Conservation (phyloP, 2,113 vertebrate genomes). For the Larimichthys polyactis region DNA sequence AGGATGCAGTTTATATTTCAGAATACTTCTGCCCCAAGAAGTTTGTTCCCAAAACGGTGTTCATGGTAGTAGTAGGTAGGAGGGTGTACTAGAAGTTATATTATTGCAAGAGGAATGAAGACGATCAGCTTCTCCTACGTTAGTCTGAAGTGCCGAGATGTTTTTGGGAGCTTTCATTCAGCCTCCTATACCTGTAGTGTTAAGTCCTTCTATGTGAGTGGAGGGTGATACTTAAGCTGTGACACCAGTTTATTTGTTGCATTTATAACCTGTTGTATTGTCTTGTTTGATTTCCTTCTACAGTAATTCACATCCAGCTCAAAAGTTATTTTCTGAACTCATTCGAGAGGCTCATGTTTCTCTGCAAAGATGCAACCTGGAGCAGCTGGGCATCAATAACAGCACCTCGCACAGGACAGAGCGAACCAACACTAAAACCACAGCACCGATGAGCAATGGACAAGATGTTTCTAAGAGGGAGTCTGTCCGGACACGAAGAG, state of each 20-base stretch:
- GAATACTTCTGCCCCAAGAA: no score
- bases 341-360: slow-evolving; percentile 80
- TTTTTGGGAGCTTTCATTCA: no score
- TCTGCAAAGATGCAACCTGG: slow-evolving; percentile 70
- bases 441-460: neutral
- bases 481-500: neutral
- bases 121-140: no score
- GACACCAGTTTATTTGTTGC: neutral
- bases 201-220: neutral
- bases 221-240: no score
- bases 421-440: slow-evolving; percentile 28
- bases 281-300: slow-evolving; percentile 45
- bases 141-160: no score
- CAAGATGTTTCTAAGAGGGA: neutral
- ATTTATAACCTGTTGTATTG: slow-evolving; percentile 20
- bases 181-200: no score
- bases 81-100: no score
- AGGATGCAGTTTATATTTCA: no score
- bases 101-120: no score
- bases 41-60: no score
- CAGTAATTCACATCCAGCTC: slow-evolving; percentile 54
- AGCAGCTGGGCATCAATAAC: slow-evolving; percentile 32
- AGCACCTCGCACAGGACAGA: neutral
- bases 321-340: slow-evolving; percentile 76
- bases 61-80: no score